Evolutionary conservation across 1,140 invertebrate species (phyloP), one percentile per base, ranked within the genome.

Genomic region (Rhagoletis zephyria): DNA sequence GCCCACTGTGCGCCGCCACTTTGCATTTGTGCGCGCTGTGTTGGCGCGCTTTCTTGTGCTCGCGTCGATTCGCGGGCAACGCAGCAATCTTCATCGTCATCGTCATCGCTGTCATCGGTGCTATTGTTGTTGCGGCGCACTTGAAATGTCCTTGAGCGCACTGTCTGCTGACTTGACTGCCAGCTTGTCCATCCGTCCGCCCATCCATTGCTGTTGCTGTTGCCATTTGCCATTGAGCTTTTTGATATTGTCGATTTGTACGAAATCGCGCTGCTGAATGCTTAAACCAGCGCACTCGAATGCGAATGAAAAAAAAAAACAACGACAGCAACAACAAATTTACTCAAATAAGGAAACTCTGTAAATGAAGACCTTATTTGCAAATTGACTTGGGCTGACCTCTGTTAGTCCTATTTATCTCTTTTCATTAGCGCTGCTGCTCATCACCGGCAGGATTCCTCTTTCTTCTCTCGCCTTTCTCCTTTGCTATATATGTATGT

Each of bases 361-460:
- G 48, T 59, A 81, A 81, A 81, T 81, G 74, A 81, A 81, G 74
- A 56, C 51, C 74, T 81, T 81, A 81, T 81, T 81, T 81, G n/a
- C 74, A 81, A 81, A 81, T 81, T 51, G 74, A 81, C 74, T 81
- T 63, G n/a, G n/a, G 64, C 10, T 5, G 64, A 30, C 30, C 30
- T 30, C 30, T 30, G 48, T 19, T n/a, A 16, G 40, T 51, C 6
- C 30, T 81, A 81, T 81, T 59, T 81, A 81, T 81, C 74, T 81
- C 74, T 19, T 16, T 9, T 48, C 74, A 81, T 56, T 56, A 51
- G 48, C 7, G 2, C 2, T 30, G 9, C 12, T 81, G 7, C 45
- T 9, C 48, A n/a, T 19, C 74, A 14, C 4, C 5, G 9, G 74
- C 45, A 30, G 12, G 19, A 19, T 81, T 59, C 64, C 30, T 19